Conservation (phyloP, 2,113 vertebrate genomes). For the Pyrgilauda ruficollis region DNA sequence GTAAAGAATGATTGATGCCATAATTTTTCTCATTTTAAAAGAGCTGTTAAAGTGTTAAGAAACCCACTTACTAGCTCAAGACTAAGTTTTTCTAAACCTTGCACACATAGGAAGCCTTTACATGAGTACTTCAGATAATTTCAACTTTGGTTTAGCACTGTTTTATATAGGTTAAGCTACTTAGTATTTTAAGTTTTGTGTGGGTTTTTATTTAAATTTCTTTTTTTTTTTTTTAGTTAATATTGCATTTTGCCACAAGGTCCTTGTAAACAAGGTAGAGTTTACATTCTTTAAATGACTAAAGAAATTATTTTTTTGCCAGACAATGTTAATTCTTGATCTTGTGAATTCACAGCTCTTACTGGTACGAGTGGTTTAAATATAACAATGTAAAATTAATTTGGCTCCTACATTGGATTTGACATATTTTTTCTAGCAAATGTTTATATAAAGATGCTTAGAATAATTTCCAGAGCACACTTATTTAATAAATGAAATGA, state of each 20-base stretch:
- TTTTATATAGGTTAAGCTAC: neutral
- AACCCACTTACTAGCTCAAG: neutral
- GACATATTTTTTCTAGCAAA: neutral
- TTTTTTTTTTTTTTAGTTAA: neutral
- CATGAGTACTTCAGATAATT: neutral
- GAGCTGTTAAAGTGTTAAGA: neutral
- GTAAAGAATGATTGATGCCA: neutral
- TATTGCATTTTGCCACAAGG: neutral
- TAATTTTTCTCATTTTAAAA: neutral
- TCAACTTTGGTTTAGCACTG: neutral
- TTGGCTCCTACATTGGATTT: neutral
- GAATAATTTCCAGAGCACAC: neutral
- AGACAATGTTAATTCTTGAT: neutral
- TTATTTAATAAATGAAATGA: neutral
- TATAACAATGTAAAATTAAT: neutral
- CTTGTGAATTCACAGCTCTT: neutral
- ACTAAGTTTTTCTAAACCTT: neutral
- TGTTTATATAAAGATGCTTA: neutral
- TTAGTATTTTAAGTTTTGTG: neutral
- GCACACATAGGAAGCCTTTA: neutral
- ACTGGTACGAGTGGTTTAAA: neutral
- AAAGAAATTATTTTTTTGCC: neutral
- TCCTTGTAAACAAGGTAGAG: neutral
- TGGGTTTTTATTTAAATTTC: neutral
- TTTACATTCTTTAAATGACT: neutral